phyloP scores from a whole-genome alignment of 2,888 invertebrate species.

The Sarcophaga variegata region DNA sequence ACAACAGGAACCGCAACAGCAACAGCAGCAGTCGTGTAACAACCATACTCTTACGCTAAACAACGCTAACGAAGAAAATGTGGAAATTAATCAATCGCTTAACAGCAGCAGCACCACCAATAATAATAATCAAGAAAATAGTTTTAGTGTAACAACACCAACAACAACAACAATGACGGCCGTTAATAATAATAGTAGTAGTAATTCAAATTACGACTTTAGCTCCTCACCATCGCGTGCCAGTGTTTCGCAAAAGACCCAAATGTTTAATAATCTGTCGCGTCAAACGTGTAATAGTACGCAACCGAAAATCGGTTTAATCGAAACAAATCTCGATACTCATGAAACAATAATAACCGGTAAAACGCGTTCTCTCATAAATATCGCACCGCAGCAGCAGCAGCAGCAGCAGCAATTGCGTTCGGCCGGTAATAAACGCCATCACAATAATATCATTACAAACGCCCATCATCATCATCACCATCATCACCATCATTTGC shows the following conservation, averaged over 20 bases:
- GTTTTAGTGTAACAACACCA: too few relatives aligned
- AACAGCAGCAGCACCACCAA: too few relatives aligned
- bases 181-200: slow-evolving; percentile 39
- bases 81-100: background rate
- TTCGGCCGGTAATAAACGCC: slow-evolving; percentile 72
- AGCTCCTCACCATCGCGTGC: slow-evolving; percentile 74
- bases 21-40: slow-evolving; percentile 51
- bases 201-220: slow-evolving; percentile 59
- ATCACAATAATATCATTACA: slow-evolving; percentile 71
- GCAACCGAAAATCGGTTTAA: slow-evolving; percentile 86
- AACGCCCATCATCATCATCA: slow-evolving; percentile 56
- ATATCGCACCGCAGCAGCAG: slow-evolving; percentile 82
- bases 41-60: slow-evolving; percentile 33
- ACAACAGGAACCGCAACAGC: slow-evolving; percentile 42
- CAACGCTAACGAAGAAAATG: slow-evolving; percentile 47
- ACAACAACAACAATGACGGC: slow-evolving; percentile 27
- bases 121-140: too few relatives aligned
- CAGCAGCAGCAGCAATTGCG: slow-evolving; percentile 70
- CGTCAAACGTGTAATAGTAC: slow-evolving; percentile 52
- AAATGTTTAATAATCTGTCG: slow-evolving; percentile 76
- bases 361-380: slow-evolving; percentile 87
- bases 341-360: slow-evolving; percentile 85
- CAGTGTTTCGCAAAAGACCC: slow-evolving; percentile 75
- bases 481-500: slow-evolving; percentile 66
- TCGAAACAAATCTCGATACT: slow-evolving; percentile 95